Evolutionary conservation across 2,113 vertebrate genomes (phyloP).

Genomic region (Mungos mungo): DNA sequence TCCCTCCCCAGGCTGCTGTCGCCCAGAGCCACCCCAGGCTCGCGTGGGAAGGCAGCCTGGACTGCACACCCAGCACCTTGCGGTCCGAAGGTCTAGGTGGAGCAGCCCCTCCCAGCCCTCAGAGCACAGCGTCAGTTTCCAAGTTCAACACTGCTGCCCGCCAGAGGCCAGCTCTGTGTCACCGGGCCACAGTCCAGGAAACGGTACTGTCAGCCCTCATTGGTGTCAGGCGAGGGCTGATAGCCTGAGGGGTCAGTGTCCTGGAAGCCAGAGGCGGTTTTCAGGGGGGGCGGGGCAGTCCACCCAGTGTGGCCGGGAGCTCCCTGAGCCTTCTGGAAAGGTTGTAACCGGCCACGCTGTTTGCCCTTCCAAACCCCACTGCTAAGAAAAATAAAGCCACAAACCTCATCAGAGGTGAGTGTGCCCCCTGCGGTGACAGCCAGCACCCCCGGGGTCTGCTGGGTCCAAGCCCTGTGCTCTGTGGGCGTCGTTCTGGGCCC

Average conservation of each 20-base stretch:
- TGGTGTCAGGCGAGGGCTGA: neutral
- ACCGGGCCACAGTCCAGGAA: neutral
- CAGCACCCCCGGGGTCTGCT: neutral
- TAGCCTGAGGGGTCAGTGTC: neutral
- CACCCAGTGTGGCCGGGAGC: conserved; percentile 33
- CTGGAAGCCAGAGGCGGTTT: neutral
- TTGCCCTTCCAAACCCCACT: conserved; percentile 38
- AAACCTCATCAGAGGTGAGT: neutral
- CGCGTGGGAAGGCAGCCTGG: fast-evolving
- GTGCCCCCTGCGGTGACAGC: neutral
- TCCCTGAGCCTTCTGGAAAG: conserved; percentile 18
- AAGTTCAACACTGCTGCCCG: neutral
- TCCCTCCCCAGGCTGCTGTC: neutral
- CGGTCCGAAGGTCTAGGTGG: neutral
- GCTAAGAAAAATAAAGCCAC: conserved; percentile 56
- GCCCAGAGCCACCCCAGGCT: neutral
- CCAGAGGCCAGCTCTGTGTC: neutral
- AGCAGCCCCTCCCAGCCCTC: neutral
- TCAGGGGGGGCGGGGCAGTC: neutral
- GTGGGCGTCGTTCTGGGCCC: neutral
- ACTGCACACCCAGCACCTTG: fast-evolving
- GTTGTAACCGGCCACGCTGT: neutral
- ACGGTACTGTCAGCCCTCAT: neutral
- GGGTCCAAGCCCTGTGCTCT: neutral
- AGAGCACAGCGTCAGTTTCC: neutral